phyloP scores from a whole-genome alignment of 2,113 vertebrate species.

The Odontesthes bonariensis region DNA sequence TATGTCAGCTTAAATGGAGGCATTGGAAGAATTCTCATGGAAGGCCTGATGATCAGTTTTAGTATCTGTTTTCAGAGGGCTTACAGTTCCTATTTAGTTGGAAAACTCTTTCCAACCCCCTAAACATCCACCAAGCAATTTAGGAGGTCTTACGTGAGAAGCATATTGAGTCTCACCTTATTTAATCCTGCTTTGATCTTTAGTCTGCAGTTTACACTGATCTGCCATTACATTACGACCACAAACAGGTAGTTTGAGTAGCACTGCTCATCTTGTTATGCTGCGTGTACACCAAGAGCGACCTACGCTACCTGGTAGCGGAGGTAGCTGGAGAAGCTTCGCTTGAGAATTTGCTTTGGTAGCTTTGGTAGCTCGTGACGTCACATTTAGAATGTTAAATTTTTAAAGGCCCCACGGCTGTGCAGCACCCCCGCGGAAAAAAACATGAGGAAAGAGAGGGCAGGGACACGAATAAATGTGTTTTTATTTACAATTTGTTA shows the following conservation, averaged over 20 bases:
- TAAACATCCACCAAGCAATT: slow-evolving; percentile 3
- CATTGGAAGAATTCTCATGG: background rate
- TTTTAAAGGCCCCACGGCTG: too few species aligned
- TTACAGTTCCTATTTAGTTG: background rate
- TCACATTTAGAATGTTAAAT: too few species aligned
- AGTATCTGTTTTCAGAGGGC: background rate
- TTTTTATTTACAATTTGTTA: too few species aligned
- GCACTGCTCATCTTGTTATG: background rate
- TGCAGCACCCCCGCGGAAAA: too few species aligned
- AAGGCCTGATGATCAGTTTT: background rate
- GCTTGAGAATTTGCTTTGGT: too few species aligned
- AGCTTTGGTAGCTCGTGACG: too few species aligned
- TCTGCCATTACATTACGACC: background rate
- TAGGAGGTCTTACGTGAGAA: background rate
- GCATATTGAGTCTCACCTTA: background rate
- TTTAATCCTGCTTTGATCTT: background rate
- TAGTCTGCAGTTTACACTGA: background rate
- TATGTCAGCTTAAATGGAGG: background rate
- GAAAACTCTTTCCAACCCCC: background rate
- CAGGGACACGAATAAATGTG: too few species aligned
- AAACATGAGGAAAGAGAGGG: too few species aligned
- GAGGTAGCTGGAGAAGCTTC: too few species aligned
- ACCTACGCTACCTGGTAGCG: too few species aligned
- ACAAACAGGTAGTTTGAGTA: background rate
- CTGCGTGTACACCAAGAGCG: too few species aligned